Percentiles rank a stretch among this genome's conserved stretches.
These are phyloP conservation scores for Campoletis raptor DNA, from an alignment of 2,888 invertebrate genomes.

Conservation along the genomic window DNA sequence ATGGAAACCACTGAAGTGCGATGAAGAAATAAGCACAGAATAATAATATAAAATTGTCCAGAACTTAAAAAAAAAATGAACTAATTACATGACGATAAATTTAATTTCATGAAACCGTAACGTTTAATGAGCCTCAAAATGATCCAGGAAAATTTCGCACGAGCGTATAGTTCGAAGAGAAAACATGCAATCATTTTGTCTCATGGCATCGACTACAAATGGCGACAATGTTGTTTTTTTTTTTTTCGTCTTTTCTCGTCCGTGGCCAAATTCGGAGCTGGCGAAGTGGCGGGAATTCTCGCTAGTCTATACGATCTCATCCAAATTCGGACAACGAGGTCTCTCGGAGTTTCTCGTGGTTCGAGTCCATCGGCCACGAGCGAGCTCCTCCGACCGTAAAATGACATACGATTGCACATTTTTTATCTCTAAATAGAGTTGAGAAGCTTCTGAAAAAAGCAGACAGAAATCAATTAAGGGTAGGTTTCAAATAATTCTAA, in stretches of 20 bases:
- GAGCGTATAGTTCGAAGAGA: conserved; percentile 1
- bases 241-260: conserved; percentile 21
- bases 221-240: conserved; percentile 32
- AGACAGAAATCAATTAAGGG: neutral
- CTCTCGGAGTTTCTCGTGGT: conserved; percentile 2
- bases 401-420: conserved; percentile 5
- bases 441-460: neutral
- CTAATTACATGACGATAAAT: neutral
- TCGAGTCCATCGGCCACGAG: conserved; percentile 19
- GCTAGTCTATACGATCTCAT: conserved; percentile 23
- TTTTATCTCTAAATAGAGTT: neutral
- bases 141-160: neutral
- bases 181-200: conserved; percentile 16
- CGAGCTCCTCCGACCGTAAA: conserved; percentile 23
- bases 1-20: no score
- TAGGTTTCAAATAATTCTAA: neutral
- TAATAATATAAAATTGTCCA: no score
- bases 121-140: neutral
- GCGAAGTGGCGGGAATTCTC: conserved; percentile 32
- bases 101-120: neutral
- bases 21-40: no score
- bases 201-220: conserved; percentile 20
- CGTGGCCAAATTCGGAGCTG: conserved; percentile 47
- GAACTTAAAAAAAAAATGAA: neutral
- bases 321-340: conserved; percentile 57